phyloP scores from a whole-genome alignment of 2,888 invertebrate species.

The Artemia sp. region DNA sequence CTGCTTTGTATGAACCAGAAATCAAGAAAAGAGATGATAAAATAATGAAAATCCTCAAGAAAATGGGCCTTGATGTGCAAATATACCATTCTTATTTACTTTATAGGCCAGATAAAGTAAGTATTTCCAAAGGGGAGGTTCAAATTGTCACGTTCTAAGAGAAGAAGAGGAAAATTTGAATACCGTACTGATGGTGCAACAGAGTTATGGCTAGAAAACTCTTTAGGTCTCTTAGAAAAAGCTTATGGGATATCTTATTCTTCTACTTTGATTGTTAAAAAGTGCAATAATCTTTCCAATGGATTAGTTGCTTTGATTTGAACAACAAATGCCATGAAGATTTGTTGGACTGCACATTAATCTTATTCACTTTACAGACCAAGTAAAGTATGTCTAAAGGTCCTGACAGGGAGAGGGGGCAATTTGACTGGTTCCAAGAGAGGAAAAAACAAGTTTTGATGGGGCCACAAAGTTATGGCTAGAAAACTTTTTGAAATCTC shows the following conservation, averaged over 20 bases:
- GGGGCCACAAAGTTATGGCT: background rate
- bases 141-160: no score
- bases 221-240: background rate
- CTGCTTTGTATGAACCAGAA: constrained; percentile 17
- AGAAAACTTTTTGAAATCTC: background rate
- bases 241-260: background rate
- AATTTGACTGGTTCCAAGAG: no score
- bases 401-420: no score
- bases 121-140: no score
- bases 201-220: background rate
- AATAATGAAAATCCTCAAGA: background rate
- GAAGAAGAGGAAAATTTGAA: no score
- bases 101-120: constrained; percentile 15
- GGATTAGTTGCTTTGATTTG: background rate
- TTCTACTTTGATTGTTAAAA: background rate
- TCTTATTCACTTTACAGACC: no score
- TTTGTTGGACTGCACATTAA: background rate
- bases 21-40: constrained; percentile 15
- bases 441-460: background rate
- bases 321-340: background rate
- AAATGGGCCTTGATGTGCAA: constrained; percentile 1
- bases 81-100: constrained; percentile 15
- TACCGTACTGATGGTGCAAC: no score
- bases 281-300: background rate
- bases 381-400: no score